Evolutionary conservation across 92 coral and sea anemone genomes (phyloP), one percentile per base, ranked within the genome.

Genomic region (Pocillopora meandrina): DNA sequence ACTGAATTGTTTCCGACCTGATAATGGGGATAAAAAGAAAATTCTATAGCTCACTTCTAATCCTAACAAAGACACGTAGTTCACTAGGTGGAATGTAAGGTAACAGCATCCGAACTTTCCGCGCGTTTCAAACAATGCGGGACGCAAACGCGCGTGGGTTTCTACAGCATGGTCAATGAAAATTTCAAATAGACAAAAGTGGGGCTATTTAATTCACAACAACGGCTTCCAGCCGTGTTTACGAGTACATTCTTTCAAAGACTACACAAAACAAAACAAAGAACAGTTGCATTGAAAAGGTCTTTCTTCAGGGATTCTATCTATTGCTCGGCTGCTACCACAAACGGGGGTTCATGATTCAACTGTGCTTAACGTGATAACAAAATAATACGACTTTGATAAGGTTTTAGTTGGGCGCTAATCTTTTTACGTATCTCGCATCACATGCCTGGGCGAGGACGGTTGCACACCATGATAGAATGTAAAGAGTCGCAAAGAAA

Each of bases 1-100:
- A 76, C 87, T 31, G 93, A 74, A 87, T 83, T 92, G 89, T 82
- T 93, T 91, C 96, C 96, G 95, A 90, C 98, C 97, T 95, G 76
- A 83, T 74, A 76, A 84, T 71, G 61, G 79, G 81, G 62, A 73
- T 63, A 23, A 71, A 26, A 87, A 81, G 81, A 49, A 71, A 78
- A 72, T 66, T 82, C 10, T 61, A 61, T 68, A 34, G 78, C 71
- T 78, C 83, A 83, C 63, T 57, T 57, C 78, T 81, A 58, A 74
- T 10, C 16, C 66, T 59, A 80, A 90, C 91, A 87, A 83, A 87
- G 89, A 58, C 35, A 59, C 74, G 81, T 60, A 86, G 86, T 74
- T 52, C 81, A 71, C 61, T 66, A 74, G 42, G n/a, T 61, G 55
- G 79, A 72, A 82, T 82, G 86, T 68, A 47, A 16, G 78, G 86